Evolutionary conservation across 2,113 vertebrate genomes (phyloP).

Genomic region (Galbula dea): DNA sequence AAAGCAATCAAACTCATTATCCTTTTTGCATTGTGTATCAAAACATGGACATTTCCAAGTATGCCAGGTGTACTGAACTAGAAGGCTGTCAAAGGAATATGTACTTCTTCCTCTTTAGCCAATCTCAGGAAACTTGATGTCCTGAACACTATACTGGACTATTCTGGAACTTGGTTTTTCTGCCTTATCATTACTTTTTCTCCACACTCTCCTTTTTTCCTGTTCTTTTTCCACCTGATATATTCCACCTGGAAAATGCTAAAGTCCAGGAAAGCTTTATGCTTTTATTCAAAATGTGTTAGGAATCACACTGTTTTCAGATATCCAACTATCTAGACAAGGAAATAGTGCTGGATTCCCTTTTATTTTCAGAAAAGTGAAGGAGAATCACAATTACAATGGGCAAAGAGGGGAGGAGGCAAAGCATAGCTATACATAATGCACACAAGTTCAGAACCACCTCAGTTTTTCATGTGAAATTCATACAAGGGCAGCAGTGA

Average conservation of each 20-base stretch:
- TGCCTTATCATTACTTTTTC: background rate
- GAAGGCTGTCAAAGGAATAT: background rate
- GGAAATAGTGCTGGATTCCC: background rate
- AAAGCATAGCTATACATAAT: background rate
- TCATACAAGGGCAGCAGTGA: background rate
- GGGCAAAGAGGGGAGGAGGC: background rate
- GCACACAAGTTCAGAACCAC: background rate
- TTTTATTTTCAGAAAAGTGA: background rate
- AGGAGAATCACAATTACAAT: background rate
- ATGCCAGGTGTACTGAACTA: background rate
- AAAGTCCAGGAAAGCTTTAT: background rate
- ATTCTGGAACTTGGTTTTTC: background rate
- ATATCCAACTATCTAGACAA: background rate
- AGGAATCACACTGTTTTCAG: background rate
- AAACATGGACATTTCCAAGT: background rate
- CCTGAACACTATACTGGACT: background rate
- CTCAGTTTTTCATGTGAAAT: background rate
- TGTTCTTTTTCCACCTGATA: background rate
- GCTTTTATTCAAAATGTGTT: background rate
- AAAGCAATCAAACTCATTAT: background rate
- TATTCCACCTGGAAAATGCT: background rate
- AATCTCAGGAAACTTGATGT: background rate
- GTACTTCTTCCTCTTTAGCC: background rate
- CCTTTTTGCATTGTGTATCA: background rate
- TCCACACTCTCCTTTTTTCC: accelerated